Evolutionary conservation across 2,888 invertebrate species (phyloP), one percentile per base, ranked within the genome.

Genomic region (Pyrochroa serraticornis): DNA sequence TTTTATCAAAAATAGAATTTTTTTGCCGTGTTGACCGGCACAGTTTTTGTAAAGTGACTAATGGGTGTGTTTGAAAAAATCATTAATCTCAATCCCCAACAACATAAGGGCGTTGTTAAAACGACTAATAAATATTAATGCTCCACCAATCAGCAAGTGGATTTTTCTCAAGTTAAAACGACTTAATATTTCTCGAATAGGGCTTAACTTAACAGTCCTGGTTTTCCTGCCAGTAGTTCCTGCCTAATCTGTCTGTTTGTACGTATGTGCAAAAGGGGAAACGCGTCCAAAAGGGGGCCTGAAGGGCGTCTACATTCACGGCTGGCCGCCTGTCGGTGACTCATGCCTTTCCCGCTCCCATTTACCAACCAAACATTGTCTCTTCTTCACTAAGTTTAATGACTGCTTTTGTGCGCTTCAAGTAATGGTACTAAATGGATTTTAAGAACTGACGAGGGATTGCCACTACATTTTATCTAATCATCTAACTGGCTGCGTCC

Each of bases 251-350:
- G 38, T 52, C 44, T 44, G 52, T 35, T 30, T 52, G 52, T 30
- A 45, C 44, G 45, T 45, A 53, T 51, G 62, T 39, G 52, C 51
- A 49, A 55, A 58, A 63, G 61, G 62, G 54, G 55, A 56, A 56
- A 62, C 63, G 65, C 62, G 53, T 5, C 22, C 63, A 67, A 55
- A 58, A 22, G 45, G 65, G 63, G 53, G n/a, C n/a, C 63, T 68
- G 57, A 58, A 34, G 45, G 52, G 46, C 46, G 45, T 35, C 44
- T 46, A 13, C 13, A 31, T 53, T 46, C 53, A 67, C 60, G 68
- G 58, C 57, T 59, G 64, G 57, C 63, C 66, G 66, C 62, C 50
- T 61, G 62, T 62, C 50, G 63, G 60, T 65, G 70, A 69, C 60
- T 70, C 69, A 69, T 63, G 53, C 65, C 52, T 53, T 53, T 54